phyloP scores from a whole-genome alignment of 2,888 invertebrate genomes.

The Andrena marginata region DNA sequence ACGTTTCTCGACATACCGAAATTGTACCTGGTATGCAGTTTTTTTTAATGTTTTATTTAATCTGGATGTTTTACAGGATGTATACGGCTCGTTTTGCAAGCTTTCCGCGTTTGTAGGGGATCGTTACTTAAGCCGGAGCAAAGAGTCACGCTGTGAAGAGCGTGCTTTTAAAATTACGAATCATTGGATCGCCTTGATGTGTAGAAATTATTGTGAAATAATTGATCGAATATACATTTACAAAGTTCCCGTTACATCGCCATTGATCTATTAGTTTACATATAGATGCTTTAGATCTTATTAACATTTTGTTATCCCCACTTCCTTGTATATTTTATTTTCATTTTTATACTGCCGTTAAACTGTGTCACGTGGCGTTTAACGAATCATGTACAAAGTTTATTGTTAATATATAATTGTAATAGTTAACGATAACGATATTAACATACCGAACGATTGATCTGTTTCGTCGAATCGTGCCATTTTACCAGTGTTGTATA shows the following conservation, averaged over 20 bases:
- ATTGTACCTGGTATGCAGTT: background rate
- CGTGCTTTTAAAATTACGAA: slow-evolving; percentile 5
- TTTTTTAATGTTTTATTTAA: slow-evolving; percentile 25
- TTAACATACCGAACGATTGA: slow-evolving; percentile 65
- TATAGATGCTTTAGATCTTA: slow-evolving; percentile 30
- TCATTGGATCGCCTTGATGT: background rate
- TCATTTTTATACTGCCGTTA: slow-evolving; percentile 76
- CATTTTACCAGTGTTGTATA: slow-evolving; percentile 82
- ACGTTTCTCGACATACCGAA: background rate
- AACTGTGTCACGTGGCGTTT: slow-evolving; percentile 70
- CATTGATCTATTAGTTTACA: slow-evolving; percentile 17
- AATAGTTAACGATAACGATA: slow-evolving; percentile 64
- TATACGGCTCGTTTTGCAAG: slow-evolving; percentile 51
- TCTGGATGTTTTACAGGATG: slow-evolving; percentile 6
- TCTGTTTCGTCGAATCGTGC: slow-evolving; percentile 80
- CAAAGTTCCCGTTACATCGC: slow-evolving; percentile 20
- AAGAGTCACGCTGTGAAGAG: slow-evolving; percentile 1
- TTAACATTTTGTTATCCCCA: slow-evolving; percentile 70
- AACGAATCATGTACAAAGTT: slow-evolving; percentile 81
- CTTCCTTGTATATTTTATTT: slow-evolving; percentile 78
- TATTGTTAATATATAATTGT: slow-evolving; percentile 74
- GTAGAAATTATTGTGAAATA: background rate
- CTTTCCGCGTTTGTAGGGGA: background rate
- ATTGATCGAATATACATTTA: slow-evolving; percentile 3
- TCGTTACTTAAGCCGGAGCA: slow-evolving; percentile 6